A percentile compares a stretch with the other conserved stretches of the same genome.
Evolutionary conservation across 37 sponge, comb jelly and placozoan genomes (phyloP).

Genomic region (Diacarnus erythraeanus): DNA sequence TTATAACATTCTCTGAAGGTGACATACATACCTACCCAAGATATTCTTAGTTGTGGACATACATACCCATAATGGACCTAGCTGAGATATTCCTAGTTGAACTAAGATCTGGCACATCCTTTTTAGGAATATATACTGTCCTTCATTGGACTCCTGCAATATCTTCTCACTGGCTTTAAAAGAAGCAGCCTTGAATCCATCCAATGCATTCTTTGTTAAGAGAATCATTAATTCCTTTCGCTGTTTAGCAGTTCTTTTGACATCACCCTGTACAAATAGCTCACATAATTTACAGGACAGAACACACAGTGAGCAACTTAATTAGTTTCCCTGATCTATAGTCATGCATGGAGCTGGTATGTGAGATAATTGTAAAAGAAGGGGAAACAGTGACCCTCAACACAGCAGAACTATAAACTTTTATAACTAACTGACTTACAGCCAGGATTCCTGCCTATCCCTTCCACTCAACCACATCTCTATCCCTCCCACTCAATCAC

Average conservation of each 20-base stretch:
- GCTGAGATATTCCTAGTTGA: slow-evolving; percentile 46
- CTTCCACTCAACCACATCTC: not conserved
- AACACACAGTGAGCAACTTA: slow-evolving; percentile 8
- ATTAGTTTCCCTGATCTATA: too few species aligned
- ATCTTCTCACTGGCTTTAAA: slow-evolving; percentile 2
- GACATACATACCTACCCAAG: slow-evolving; percentile 1
- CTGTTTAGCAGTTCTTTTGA: slow-evolving; percentile 22
- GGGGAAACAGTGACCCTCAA: too few species aligned
- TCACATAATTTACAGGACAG: not conserved
- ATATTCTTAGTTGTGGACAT: not conserved
- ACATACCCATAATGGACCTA: slow-evolving; percentile 54
- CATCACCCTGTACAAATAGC: not conserved
- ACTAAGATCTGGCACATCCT: slow-evolving; percentile 49
- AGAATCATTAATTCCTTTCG: slow-evolving; percentile 10
- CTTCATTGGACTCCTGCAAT: slow-evolving; percentile 12
- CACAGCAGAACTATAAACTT: too few species aligned
- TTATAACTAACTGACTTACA: too few species aligned
- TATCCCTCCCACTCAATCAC: too few species aligned
- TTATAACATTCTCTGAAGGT: not conserved
- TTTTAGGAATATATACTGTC: slow-evolving; percentile 54
- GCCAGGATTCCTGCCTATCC: not conserved
- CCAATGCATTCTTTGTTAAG: slow-evolving; percentile 25
- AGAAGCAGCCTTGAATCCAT: not conserved
- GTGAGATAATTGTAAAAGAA: too few species aligned
- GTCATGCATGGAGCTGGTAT: too few species aligned